A percentile compares a stretch with the other conserved stretches of the same genome.
These are phyloP conservation scores for Ophiothrix spiculata DNA, from an alignment of 35 echinoderm and acorn worm genomes.

Conservation along the genomic window DNA sequence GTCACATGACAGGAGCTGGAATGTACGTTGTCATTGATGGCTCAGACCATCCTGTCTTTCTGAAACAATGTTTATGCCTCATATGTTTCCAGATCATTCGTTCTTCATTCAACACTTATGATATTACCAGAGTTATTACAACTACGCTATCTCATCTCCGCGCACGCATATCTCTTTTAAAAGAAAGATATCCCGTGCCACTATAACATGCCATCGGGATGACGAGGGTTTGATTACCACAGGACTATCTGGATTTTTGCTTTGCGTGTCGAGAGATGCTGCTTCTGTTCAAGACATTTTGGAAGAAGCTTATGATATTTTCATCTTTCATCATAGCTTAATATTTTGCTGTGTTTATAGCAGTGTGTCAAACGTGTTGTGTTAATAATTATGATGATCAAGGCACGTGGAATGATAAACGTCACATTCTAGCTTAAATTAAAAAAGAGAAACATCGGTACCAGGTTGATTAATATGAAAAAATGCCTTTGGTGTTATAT, in stretches of 20 bases:
- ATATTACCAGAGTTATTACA: neutral
- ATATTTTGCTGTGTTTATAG: neutral
- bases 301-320: neutral
- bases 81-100: neutral
- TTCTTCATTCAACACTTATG: neutral
- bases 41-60: neutral
- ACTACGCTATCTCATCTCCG: neutral
- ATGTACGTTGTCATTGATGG: neutral
- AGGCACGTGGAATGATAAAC: neutral
- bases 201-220: neutral
- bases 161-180: neutral
- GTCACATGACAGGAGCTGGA: too few relatives aligned
- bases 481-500: too few relatives aligned
- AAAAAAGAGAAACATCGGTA: too few relatives aligned
- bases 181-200: neutral
- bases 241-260: neutral
- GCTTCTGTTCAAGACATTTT: neutral
- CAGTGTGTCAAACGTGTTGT: neutral
- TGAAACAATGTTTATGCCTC: neutral
- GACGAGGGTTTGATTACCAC: neutral
- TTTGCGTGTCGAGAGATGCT: too few relatives aligned
- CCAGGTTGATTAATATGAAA: too few relatives aligned
- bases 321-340: neutral
- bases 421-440: too few relatives aligned
- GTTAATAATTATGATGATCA: neutral